Evolutionary conservation across 2,797 vertebrate genomes (phyloP).

Genomic region (Enteromius unitaeniatus): DNA sequence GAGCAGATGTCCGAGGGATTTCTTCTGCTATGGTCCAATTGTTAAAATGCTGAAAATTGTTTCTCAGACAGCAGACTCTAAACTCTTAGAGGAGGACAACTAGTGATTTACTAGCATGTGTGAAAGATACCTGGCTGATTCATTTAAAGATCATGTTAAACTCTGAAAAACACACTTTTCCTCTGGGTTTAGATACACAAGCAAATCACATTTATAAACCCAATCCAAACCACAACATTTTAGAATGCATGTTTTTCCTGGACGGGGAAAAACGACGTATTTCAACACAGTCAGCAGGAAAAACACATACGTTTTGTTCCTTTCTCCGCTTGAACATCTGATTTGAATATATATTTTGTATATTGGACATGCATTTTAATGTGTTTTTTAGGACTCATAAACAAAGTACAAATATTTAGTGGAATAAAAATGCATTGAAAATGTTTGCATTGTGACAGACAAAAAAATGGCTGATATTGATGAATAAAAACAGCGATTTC

Average conservation of each 20-base stretch:
- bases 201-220: constrained; percentile 1
- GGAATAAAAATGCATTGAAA: background rate
- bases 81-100: background rate
- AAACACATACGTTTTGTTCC: background rate
- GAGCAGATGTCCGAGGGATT: constrained; percentile 29
- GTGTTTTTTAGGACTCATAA: background rate
- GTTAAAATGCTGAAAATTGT: constrained; percentile 43
- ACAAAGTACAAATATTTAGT: background rate
- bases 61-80: background rate
- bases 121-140: background rate
- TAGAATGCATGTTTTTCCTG: constrained; percentile 11
- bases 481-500: background rate
- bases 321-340: background rate
- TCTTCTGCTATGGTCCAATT: constrained; percentile 10
- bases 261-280: background rate
- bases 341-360: background rate
- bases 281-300: constrained; percentile 7
- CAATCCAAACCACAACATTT: constrained; percentile 7
- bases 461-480: background rate
- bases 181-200: background rate
- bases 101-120: background rate
- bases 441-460: background rate
- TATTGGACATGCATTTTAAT: background rate
- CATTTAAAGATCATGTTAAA: constrained; percentile 53
- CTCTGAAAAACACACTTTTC: constrained; percentile 77